Evolutionary conservation across 2,113 vertebrate genomes (phyloP).

Genomic region (Charadrius vociferus): DNA sequence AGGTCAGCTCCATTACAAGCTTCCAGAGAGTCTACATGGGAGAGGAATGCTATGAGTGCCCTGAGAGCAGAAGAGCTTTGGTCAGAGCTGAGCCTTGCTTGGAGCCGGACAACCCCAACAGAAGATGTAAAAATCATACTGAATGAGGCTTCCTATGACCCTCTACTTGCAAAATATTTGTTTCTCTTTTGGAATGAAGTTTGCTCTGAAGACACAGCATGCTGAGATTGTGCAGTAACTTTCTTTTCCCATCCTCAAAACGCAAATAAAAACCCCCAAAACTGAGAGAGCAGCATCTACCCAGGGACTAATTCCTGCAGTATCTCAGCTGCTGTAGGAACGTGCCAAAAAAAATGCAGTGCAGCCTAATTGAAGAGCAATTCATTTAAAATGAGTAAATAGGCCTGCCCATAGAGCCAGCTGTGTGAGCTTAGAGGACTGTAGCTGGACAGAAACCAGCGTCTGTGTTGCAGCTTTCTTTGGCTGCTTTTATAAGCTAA

Average conservation of each 20-base stretch:
- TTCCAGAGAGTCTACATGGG: background rate
- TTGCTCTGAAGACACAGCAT: background rate
- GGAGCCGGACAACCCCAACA: background rate
- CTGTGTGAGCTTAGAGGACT: background rate
- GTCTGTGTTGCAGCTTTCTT: background rate
- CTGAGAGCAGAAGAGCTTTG: background rate
- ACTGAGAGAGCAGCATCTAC: background rate
- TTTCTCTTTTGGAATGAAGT: background rate
- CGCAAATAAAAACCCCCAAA: no score
- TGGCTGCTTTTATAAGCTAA: background rate
- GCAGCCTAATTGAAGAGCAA: background rate
- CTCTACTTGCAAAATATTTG: background rate
- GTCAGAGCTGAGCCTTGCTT: background rate
- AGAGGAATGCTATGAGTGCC: accelerated
- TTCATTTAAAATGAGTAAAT: constrained; percentile 6
- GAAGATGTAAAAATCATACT: background rate
- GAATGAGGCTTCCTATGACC: background rate
- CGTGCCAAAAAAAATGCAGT: background rate
- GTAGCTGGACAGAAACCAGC: constrained; percentile 1
- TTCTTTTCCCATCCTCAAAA: background rate
- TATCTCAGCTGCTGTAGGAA: background rate
- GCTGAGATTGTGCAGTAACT: background rate
- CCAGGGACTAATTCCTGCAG: background rate
- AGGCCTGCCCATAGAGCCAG: background rate
- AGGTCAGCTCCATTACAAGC: background rate